Evolutionary conservation across 2,113 vertebrate genomes (phyloP).

Genomic region (Amia ocellicauda): DNA sequence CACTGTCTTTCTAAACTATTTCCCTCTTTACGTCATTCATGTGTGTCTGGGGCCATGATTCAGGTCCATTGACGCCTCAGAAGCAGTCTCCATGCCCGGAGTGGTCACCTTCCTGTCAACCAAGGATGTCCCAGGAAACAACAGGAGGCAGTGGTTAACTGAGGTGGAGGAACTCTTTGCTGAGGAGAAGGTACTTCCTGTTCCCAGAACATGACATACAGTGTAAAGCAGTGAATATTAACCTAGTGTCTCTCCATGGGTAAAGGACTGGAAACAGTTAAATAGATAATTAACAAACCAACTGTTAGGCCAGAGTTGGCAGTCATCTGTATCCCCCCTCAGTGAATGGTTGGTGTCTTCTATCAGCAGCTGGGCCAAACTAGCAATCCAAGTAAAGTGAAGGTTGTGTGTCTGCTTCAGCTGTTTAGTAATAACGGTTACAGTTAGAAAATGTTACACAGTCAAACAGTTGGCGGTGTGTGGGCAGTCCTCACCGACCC

Average conservation of each 20-base stretch:
- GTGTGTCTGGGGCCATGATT: neutral
- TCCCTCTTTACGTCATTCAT: no score
- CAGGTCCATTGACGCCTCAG: constrained; percentile 41
- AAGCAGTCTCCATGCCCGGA: constrained; percentile 38
- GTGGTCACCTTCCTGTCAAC: constrained; percentile 39
- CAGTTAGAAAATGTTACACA: no score
- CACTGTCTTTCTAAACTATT: no score
- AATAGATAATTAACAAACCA: neutral
- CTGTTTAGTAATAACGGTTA: no score
- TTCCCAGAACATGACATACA: neutral
- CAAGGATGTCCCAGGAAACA: constrained; percentile 42
- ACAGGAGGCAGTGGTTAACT: constrained; percentile 32
- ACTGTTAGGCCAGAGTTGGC: neutral
- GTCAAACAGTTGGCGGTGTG: no score
- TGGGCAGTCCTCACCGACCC: no score
- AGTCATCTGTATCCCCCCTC: neutral
- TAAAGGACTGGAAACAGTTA: neutral
- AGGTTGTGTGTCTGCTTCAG: no score
- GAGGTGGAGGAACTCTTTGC: constrained; percentile 37
- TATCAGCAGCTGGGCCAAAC: no score
- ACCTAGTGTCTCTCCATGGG: neutral
- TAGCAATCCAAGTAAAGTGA: no score
- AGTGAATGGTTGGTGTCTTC: no score
- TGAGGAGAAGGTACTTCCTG: constrained; percentile 30
- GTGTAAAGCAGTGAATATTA: neutral